Evolutionary conservation across 2,888 invertebrate genomes (phyloP), one percentile per base, ranked within the genome.

Genomic region (Brachycybe producta): DNA sequence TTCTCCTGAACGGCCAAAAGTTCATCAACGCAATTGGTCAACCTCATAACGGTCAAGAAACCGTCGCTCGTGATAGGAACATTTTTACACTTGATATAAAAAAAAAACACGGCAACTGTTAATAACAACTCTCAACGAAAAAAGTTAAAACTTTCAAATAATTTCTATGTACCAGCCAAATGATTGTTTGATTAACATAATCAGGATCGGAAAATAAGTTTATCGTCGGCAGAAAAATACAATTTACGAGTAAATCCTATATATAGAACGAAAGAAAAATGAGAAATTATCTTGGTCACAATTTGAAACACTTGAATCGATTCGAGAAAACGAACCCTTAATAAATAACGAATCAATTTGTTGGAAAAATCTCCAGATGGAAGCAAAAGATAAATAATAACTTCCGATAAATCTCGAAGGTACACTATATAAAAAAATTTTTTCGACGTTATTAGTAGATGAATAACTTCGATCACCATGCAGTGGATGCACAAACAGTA

Each of bases 111-210:
- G 19, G 8, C 13, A 19, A 38, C 8, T 46, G 13, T 36, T 7
- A 35, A n/a, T 23, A 46, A 38, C 13, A 35, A 46, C 21, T 8
- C 21, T 34, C 8, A 46, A 26, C 24, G 15, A 4, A 46, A 17
- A 26, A 45, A 17, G 11, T n/a, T 11, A 30, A 45, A 48, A 17
- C 19, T 11, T 19, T 50, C n/a, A n/a, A n/a, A n/a, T n/a, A n/a
- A n/a, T n/a, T n/a, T n/a, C n/a, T n/a, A 73, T 80, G 76, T 67
- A 88, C 88, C 75, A 84, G 76, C 81, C 84, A 85, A 61, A 88
- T 77, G 62, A 90, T 82, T 55, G 80, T 77, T 68, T 87, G 83
- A 70, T 92, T 92, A 58, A 92, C 81, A 64, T 84, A 88, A 73
- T 91, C 88, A 45, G 92, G 90, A 70, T 90, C 87, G 38, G 86